Base-by-base conservation (phyloP, 2,888 invertebrate genomes). In the Camponotus fellah region DNA sequence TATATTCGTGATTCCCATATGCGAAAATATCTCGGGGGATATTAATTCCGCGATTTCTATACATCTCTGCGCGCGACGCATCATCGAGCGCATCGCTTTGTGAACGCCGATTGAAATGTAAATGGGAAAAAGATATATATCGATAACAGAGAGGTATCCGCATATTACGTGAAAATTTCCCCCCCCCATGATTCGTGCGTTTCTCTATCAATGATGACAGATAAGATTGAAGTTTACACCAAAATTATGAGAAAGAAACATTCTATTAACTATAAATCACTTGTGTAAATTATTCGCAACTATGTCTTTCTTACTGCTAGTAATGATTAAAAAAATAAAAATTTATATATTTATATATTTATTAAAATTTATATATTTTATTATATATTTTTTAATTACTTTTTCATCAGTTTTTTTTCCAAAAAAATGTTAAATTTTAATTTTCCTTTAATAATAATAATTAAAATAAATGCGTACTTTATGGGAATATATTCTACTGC, bases 51-150 rank as follows among this genome's bases (percentile, higher is more conserved):
- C 56, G 71, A 80, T 80, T 71, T 80, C 79, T 71, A 71, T 62
- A 71, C 71, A 60, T 71, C 17, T 66, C 46, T 37, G 60, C 60
- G 72, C 17, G 71, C 60, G 60, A 71, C 71, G 79, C 60, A 56
- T 40, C 71, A 80, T 80, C 71, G 60, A 60, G 17, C 37, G 60
- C 46, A 26, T 80, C 71, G 71, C 71, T 80, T 80, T 80, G 71
- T 80, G 46, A 46, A 34, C 71, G 60, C 37, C 71, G 71, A 80
- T 80, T 80, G 79, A 80, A 80, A 80, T 80, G 79, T 80, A 80
- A 71, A 80, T 80, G 71, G 34, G 17, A 71, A 80, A 80, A 60
- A 46, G 58, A 40, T 80, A 71, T 71, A 40, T 80, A 71, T 71
- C 71, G 46, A 77, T 77, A 77, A 68, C 68, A 68, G 37, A 17